phyloP scores from a whole-genome alignment of 2,113 vertebrate species.

The Zosterops pallidus region DNA sequence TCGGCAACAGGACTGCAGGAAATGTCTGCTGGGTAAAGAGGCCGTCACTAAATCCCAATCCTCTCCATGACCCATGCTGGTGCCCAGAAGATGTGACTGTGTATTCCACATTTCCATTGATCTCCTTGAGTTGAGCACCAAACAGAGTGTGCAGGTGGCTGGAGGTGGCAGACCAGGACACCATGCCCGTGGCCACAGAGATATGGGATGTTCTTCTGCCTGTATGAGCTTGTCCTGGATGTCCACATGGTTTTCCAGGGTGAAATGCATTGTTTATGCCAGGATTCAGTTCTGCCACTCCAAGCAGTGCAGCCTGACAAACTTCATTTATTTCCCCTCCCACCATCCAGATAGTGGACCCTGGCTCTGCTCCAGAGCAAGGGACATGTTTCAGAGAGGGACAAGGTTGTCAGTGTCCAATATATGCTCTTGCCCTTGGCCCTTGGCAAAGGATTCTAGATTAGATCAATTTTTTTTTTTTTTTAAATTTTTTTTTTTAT shows the following conservation, averaged over 20 bases:
- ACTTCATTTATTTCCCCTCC: neutral
- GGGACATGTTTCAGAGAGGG: neutral
- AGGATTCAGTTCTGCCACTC: neutral
- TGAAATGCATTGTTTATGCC: neutral
- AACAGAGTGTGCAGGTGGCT: fast-evolving
- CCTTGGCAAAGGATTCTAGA: neutral
- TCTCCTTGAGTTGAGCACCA: fast-evolving
- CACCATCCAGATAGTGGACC: fast-evolving
- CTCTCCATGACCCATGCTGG: fast-evolving
- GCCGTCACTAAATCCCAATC: neutral
- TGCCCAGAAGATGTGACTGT: neutral
- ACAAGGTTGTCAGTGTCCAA: neutral
- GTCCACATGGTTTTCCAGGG: fast-evolving
- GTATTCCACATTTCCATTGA: neutral
- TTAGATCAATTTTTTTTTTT: neutral
- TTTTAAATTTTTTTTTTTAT: neutral
- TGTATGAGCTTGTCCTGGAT: fast-evolving
- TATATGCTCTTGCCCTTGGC: neutral
- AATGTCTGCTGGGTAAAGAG: neutral
- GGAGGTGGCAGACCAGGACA: neutral
- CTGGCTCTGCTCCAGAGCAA: neutral
- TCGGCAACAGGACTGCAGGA: neutral
- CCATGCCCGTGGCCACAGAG: neutral
- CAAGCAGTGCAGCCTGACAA: neutral
- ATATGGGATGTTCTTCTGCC: fast-evolving